A percentile compares a stretch with the other conserved stretches of the same genome.
Conservation (phyloP, 2,888 invertebrate species). For the Ganaspis brasiliensis region DNA sequence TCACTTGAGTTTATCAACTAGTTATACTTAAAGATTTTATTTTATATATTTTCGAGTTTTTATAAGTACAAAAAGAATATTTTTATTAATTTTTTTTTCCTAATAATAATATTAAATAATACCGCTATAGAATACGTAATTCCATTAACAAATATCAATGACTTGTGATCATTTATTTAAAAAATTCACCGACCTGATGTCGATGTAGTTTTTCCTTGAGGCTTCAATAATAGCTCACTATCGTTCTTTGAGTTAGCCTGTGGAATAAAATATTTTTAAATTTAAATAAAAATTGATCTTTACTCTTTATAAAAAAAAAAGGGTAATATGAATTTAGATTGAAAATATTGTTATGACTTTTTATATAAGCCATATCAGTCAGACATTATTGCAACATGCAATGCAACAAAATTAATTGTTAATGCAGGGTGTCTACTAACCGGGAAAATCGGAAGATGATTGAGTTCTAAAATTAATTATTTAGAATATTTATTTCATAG, state of each 20-base stretch:
- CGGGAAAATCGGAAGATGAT: too few species aligned
- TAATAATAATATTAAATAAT: slow-evolving; percentile 46
- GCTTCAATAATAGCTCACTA: slow-evolving; percentile 1
- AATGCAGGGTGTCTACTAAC: too few species aligned
- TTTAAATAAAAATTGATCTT: not conserved
- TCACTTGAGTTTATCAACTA: too few species aligned
- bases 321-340: not conserved
- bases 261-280: slow-evolving; percentile 20
- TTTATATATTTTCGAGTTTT: not conserved
- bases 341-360: not conserved
- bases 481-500: too few species aligned
- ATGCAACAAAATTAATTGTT: too few species aligned
- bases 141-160: not conserved
- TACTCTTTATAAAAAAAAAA: not conserved
- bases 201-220: not conserved
- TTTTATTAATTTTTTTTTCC: slow-evolving; percentile 45
- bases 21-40: not conserved
- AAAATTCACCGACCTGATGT: slow-evolving; percentile 35
- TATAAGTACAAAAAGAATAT: slow-evolving; percentile 18
- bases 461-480: too few species aligned
- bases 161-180: not conserved
- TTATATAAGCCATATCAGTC: too few species aligned
- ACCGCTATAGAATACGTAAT: not conserved
- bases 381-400: too few species aligned
- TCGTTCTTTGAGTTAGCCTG: slow-evolving; percentile 27